Evolutionary conservation across 2,113 vertebrate species (phyloP), one percentile per base, ranked within the genome.

Genomic region (Oostethus manadensis): DNA sequence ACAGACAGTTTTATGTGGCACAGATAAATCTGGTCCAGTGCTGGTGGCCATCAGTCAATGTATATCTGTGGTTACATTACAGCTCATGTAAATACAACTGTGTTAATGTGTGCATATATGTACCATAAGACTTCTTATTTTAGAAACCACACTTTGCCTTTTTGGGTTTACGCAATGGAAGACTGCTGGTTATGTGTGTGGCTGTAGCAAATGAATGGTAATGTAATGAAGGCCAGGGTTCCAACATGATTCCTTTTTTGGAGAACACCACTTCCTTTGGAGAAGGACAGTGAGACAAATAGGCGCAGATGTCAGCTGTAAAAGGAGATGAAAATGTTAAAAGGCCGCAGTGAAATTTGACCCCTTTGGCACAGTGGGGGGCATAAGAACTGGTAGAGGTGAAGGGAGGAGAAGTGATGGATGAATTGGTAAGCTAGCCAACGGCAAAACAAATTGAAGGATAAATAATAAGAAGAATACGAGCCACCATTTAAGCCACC

Each of bases 191-290:
- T 44, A 43, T 58, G 49, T 22, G 43, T 55, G 54, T 51, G 46
- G 59, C 48, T 63, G 51, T 53, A 57, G 58, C 38, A 76, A 35
- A 58, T 71, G 50, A 62, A 62, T 74, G 72, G 40, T 84, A 84
- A 85, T 82, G 72, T 64, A 79, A 84, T 86, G 78, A 87, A 81
- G 68, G 65, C 74, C 58, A 33, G 47, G 70, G 73, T 54, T 81
- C 79, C 78, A 85, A 85, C 84, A 83, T 49, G 70, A 73, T 65
- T 71, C 70, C 48, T 69, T 84, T 87, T 78, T 82, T 87, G 80
- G 62, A 77, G 56, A 70, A 74, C 61, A 81, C 59, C 59, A 70
- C 64, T 81, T 78, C 79, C 81, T 73, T 60, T 56, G 75, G 77
- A 77, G 56, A 75, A 48, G 57, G 45, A 61, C 38, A 66, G 53